Base-by-base conservation (phyloP, 2,113 vertebrate genomes). In the Odocoileus virginianus region DNA sequence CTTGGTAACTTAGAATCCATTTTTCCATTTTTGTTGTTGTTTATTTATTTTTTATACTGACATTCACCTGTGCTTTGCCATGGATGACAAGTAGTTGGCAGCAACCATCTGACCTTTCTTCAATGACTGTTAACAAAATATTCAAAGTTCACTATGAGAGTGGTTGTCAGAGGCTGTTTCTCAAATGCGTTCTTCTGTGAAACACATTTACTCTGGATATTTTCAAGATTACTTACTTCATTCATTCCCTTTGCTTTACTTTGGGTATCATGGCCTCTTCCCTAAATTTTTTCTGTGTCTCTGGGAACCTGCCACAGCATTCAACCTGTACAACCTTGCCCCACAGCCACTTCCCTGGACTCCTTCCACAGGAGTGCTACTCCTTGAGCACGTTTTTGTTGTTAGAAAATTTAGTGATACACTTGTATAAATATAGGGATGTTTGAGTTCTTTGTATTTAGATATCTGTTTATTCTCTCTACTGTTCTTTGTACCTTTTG, bases 1-100 rank as follows among this genome's bases (percentile, higher is more conserved):
- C 33, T 99, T 97, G 0, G 99, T 99, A 2, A 99, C 98, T 0
- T 99, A 99, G 97, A 99, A 99, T 13, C 99, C 99, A 2, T 99
- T 99, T 98, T 99, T 99, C 99, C 99, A 99, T 12, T 71, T 71
- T 21, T 71, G 9, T 71, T 71, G n/a, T 36, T 71, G 17, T 71
- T 71, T 95, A 98, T 98, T 14, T 23, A 45, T 45, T 45, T 96
- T 99, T 99, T 97, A 99, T 99, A 95, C 99, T 99, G 94, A 99
- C 98, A 98, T 99, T 99, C 85, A 99, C 99, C 99, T 99, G 96
- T 17, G 97, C 47, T 97, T 95, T 60, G 93, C 97, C 45, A 94
- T 2, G 3, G 96, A 79, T 23, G 92, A 91, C 78, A 97, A 84
- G 82, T 90, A 97, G 28, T 98, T 87, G 30, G 97, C 97, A 84